Evolutionary conservation across 2,888 invertebrate species (phyloP).

Genomic region (Mactromeris polynyma): DNA sequence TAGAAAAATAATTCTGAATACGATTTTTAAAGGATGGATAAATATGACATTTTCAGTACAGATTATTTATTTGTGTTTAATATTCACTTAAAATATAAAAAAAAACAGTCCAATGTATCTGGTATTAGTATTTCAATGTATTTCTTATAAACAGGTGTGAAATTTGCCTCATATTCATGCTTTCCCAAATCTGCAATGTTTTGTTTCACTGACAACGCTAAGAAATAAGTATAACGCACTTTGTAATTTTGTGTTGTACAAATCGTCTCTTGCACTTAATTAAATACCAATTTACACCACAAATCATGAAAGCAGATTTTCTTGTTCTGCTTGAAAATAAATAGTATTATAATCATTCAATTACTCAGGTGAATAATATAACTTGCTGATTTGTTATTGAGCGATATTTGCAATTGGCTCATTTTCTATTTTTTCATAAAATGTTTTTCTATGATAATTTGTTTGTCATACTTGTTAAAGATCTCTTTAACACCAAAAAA

Average conservation of each 20-base stretch:
- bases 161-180: no score
- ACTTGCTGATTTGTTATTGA: neutral
- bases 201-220: no score
- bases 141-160: no score
- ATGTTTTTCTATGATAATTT: neutral
- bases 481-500: neutral
- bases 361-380: neutral
- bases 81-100: no score
- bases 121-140: neutral
- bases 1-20: neutral
- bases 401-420: neutral
- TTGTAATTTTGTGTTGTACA: no score
- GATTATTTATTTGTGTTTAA: neutral
- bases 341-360: slow-evolving; percentile 8
- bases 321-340: neutral
- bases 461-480: neutral
- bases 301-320: neutral
- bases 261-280: neutral
- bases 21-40: neutral
- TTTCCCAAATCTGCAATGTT: no score
- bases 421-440: neutral
- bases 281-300: neutral
- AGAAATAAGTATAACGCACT: no score
- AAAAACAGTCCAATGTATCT: no score
- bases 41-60: neutral